Base-by-base conservation (phyloP, 2,113 vertebrate species). In the Alexandromys fortis region DNA sequence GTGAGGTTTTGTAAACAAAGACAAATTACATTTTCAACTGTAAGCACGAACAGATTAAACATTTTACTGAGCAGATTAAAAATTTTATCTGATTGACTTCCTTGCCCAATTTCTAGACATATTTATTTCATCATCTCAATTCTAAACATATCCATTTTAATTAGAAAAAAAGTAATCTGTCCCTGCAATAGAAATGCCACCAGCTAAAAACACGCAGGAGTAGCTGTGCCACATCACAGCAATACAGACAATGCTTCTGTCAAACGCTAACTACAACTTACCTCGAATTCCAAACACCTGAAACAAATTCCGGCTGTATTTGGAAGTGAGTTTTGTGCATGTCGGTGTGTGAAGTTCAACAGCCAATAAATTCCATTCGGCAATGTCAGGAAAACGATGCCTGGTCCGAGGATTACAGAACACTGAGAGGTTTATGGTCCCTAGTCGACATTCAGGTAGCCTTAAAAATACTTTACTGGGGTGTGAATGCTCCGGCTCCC, bases 391-490 rank as follows among this genome's bases (percentile, higher is more conserved):
- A 96, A 96, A 93, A 94, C 35, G 78, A 96, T 91, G 91, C 83
- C 78, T 28, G 75, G 86, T 87, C 93, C 35, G 63, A 4, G 88
- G 52, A 97, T 97, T 94, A 96, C 91, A 93, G 93, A 93, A 58
- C 68, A 91, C 47, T 49, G 96, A 96, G 95, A 89, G 75, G 97
- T 91, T 96, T 97, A 81, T 21, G 75, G 91, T 96, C 94, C 98
- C 95, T 93, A 91, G 96, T 89, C 95, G 90, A 94, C 95, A 97
- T 85, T 94, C 45, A 3, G 97, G 93, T 97, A 98, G 97, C 86
- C 94, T 97, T 97, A 97, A 96, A 98, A 97, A 98, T 96, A 98
- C 95, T 98, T 98, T 95, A 86, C 96, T 98, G 96, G 94, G 96
- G 94, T 82, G 81, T 90, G 97, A 98, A 94, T 78, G 96, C 98